Base-by-base conservation (phyloP, 2,888 invertebrate species). In the Amphipoea oculea region DNA sequence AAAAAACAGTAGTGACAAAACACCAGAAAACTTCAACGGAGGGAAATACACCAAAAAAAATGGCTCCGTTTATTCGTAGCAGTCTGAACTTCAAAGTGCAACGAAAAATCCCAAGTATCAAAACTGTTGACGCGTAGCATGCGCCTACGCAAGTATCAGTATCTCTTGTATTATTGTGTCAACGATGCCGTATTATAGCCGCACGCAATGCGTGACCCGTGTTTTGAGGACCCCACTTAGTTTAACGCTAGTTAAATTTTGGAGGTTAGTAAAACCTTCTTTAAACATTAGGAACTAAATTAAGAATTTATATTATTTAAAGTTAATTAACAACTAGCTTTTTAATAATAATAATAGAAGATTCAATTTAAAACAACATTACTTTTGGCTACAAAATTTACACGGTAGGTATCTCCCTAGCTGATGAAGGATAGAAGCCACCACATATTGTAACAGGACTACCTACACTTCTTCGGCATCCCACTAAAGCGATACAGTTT, bases 51-150 rank as follows among this genome's bases (percentile, higher is more conserved):
- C 20, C 2, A 36, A 36, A 36, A 36, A 36, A 36, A 36, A 36
- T 36, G 36, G 36, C 36, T 2, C 36, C 1, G 36, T 36, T 36
- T 36, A 36, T 36, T 36, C 36, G 36, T 36, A 36, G 36, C 36
- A 36, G 36, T 36, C 36, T 36, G 36, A 36, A 36, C 36, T 36
- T 36, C 6, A 42, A 78, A 74, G 60, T 17, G 2, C 60, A 45
- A 66, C 20, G 40, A 60, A 79, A 62, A 65, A 40, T 45, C 40
- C 45, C 60, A 89, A 92, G 86, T 89, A 88, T 87, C 87, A 91
- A 88, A 75, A 82, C 62, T 7, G 40, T 20, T 62, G 23, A 57
- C 54, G 45, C 42, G n/a, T 82, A 69, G 17, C 77, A n/a, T 67
- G 82, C 79, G 62, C 82, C 82, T 76, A 82, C 88, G 63, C 82